Evolutionary conservation across 2,113 vertebrate genomes (phyloP).

Genomic region (Apteryx mantelli): DNA sequence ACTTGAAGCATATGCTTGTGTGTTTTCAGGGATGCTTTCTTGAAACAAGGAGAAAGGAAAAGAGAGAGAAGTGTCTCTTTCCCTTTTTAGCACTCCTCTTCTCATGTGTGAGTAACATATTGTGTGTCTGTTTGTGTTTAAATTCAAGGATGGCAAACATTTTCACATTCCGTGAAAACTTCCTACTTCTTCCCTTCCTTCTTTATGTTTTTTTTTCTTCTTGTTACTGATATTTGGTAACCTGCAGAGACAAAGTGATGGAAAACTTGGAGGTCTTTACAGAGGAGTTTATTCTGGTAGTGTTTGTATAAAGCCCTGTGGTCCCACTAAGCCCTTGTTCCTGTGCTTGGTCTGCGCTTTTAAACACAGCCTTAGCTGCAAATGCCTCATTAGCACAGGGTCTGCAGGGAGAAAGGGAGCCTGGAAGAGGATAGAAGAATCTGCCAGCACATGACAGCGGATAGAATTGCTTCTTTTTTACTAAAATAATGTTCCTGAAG

Average conservation of each 20-base stretch:
- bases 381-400: background rate
- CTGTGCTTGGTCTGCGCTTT: conserved; percentile 21
- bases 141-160: conserved; percentile 20
- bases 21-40: conserved; percentile 26
- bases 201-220: background rate
- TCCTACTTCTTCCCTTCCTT: conserved; percentile 16
- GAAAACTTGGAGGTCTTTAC: background rate
- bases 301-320: conserved; percentile 7
- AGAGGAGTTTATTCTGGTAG: background rate
- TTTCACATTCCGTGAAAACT: conserved; percentile 7
- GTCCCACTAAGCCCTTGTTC: background rate
- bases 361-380: background rate
- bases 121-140: conserved; percentile 35
- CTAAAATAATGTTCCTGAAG: background rate
- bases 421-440: background rate
- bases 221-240: conserved; percentile 21
- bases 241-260: conserved; percentile 36
- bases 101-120: conserved; percentile 22
- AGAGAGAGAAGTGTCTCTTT: background rate
- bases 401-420: background rate
- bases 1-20: conserved; percentile 5
- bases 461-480: background rate
- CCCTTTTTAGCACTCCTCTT: background rate
- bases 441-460: background rate
- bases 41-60: background rate